Evolutionary conservation across 2,797 vertebrate genomes (phyloP), one percentile per base, ranked within the genome.

Genomic region (Lepidocolaptes lacrymiger): DNA sequence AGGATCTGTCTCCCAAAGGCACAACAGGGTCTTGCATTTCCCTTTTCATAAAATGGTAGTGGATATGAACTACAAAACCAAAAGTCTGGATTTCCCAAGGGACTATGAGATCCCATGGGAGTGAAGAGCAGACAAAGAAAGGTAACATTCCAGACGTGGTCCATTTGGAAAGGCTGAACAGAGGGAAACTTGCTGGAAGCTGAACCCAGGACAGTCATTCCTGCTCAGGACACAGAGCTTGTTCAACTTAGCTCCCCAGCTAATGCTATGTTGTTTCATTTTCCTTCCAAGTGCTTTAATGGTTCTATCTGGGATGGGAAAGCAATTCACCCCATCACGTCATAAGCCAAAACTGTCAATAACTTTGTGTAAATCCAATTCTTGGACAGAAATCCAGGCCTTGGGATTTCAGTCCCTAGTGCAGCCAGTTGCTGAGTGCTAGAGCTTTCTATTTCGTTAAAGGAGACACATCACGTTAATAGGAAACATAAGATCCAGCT

Each of bases 211-310:
- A 90, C 69, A 87, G 55, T 52, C 72, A 76, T 73, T 88, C 75
- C 51, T 6, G 79, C 63, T 89, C 81, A 97, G 91, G 75, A 95
- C 46, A 49, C 93, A 94, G 67, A 88, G 86, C 77, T 56, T 22
- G n/a, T 54, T 76, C 80, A 86, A 56, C 68, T 76, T 56, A 85
- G 77, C 82, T 95, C 62, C 61, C 67, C 85, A 94, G 62, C 78
- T 89, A 71, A 84, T 2, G 32, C 18, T 55, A 4, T 36, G 61
- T n/a, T 78, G 76, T 91, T 95, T 85, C 73, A 62, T 39, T 90
- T 73, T 73, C 74, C 32, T 59, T 96, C 85, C 89, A 94, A 96
- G 90, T 18, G 62, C 88, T 89, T 91, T 89, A 89, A 81, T 4
- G 76, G 80, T 72, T 84, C 79, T 92, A 3, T 81, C 85, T 75